Percentiles rank a stretch among this genome's conserved stretches.
phyloP scores from a whole-genome alignment of 2,888 invertebrate species.

The Trisateles emortualis region DNA sequence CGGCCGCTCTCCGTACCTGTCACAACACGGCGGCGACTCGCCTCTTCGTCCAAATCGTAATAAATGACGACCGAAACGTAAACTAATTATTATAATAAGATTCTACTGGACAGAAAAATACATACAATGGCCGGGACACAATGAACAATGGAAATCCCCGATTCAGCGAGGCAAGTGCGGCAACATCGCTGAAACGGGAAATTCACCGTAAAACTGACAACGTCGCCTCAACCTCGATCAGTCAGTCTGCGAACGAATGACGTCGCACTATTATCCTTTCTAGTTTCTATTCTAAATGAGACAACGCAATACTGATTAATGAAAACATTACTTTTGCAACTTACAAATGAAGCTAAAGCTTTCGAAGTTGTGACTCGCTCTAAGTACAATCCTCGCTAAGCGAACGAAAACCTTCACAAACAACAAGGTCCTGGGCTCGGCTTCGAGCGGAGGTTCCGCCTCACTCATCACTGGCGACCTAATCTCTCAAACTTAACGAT shows the following conservation, averaged over 20 bases:
- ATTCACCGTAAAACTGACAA: constrained; percentile 79
- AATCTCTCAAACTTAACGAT: constrained; percentile 80
- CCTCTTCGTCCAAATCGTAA: constrained; percentile 54
- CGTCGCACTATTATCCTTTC: constrained; percentile 84
- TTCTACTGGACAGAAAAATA: constrained; percentile 53
- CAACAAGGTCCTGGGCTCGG: constrained; percentile 44
- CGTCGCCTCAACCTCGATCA: constrained; percentile 79
- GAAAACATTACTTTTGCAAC: constrained; percentile 77
- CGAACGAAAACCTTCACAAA: constrained; percentile 46
- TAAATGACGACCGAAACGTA: constrained; percentile 56
- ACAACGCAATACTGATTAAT: constrained; percentile 84
- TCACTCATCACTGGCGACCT: constrained; percentile 72
- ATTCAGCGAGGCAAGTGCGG: constrained; percentile 67
- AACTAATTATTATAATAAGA: constrained; percentile 64
- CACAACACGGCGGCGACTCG: constrained; percentile 46
- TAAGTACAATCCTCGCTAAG: constrained; percentile 71
- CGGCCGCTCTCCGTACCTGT: constrained; percentile 53
- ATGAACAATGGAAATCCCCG: constrained; percentile 75
- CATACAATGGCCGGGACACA: constrained; percentile 56
- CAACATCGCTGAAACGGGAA: constrained; percentile 81
- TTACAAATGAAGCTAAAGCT: constrained; percentile 75
- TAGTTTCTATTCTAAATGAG: constrained; percentile 81
- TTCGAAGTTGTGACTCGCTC: constrained; percentile 69
- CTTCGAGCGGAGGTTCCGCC: constrained; percentile 72
- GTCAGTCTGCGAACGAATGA: constrained; percentile 75